Base-by-base conservation (phyloP, 2,113 vertebrate genomes). In the Ameiurus melas region DNA sequence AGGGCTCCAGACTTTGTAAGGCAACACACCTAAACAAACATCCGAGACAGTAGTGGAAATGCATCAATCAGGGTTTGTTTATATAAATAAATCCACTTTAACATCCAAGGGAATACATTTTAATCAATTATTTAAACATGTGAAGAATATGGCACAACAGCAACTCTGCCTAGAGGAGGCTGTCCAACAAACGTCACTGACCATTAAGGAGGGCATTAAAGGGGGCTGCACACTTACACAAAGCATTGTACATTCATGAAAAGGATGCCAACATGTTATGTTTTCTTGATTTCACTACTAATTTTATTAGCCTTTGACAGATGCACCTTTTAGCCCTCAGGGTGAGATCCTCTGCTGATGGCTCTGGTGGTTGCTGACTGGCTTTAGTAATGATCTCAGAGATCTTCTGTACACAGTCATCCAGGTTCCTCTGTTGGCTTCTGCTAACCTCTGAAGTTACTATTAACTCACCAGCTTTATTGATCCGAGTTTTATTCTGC, bases 361-460 rank as follows among this genome's bases (percentile, higher is more conserved):
- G 94, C 62, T 94, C 94, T 6, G 89, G 93, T 8, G 96, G 96
- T 27, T 80, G 93, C 90, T 95, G 91, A 0, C 91, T 96, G 43
- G 97, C 97, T 85, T 96, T 94, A 0, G 92, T 86, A 36, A 99
- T 95, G 86, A 99, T 96, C 87, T 94, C 91, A 10, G 94, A 94
- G 92, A 99, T 97, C 91, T 99, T 99, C 84, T 96, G 95, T 0
- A 99, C 89, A 55, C 98, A 99, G 47, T 97, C 95, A 0, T 94
- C 94, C 66, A 99, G 93, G 86, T 99, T 99, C 70, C 95, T 96
- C 90, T 97, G 96, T 87, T 99, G 98, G 92, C 97, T 98, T 68
- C 98, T 95, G 90, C 97, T 98, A 83, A 95, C 90, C 86, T 99
- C 97, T 0, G 98, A 99, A 2, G 91, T 97, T 73, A 99, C 94